phyloP scores from a whole-genome alignment of 2,113 vertebrate species.

The Rhegmatorhina hoffmannsi region DNA sequence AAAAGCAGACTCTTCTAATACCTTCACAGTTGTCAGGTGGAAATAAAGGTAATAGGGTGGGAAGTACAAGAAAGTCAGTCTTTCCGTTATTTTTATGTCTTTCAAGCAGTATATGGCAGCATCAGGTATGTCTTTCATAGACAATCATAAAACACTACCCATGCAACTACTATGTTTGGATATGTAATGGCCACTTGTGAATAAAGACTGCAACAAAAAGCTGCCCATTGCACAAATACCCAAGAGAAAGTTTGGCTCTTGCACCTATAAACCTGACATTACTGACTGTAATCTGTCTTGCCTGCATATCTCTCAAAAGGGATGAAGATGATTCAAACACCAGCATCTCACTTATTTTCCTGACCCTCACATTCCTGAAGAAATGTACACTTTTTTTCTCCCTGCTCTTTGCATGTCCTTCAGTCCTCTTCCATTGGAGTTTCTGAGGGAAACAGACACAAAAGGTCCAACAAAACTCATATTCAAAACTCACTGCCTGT shows the following conservation, averaged over 20 bases:
- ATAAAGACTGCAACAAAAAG: not conserved
- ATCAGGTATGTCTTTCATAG: not conserved
- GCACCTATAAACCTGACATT: not conserved
- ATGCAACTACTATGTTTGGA: not conserved
- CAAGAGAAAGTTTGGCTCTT: not conserved
- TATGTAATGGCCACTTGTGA: not conserved
- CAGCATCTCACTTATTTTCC: not conserved
- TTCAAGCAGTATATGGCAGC: not conserved
- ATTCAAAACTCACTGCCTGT: not conserved
- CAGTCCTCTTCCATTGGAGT: not conserved
- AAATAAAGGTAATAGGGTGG: not conserved
- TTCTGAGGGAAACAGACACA: not conserved
- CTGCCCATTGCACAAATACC: not conserved
- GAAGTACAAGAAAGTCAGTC: not conserved
- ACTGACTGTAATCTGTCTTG: not conserved
- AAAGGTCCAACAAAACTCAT: not conserved
- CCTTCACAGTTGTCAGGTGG: not conserved
- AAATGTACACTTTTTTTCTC: not conserved
- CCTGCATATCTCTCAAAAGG: not conserved
- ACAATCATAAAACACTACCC: not conserved
- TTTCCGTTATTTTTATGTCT: not conserved
- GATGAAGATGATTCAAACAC: not conserved
- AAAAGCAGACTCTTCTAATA: not conserved
- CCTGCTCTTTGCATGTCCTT: rapidly evolving
- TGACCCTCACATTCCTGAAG: not conserved